A percentile compares a stretch with the other conserved stretches of the same genome.
Evolutionary conservation across 2,113 vertebrate species (phyloP).

Genomic region (Platanista minor): DNA sequence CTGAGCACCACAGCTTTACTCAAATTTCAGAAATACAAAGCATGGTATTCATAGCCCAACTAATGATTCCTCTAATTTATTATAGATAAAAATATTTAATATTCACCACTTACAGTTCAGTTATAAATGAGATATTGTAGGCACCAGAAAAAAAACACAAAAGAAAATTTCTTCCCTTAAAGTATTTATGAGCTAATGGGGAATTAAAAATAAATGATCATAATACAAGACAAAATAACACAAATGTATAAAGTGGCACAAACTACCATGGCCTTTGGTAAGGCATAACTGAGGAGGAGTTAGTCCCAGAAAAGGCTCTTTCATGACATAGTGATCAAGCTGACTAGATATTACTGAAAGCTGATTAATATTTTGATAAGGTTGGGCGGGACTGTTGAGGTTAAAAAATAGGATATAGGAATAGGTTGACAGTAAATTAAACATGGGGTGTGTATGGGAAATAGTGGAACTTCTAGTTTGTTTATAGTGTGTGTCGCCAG

Average conservation of each 20-base stretch:
- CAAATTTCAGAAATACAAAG: neutral
- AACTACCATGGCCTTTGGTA: neutral
- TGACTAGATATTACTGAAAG: neutral
- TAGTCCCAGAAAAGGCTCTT: neutral
- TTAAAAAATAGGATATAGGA: neutral
- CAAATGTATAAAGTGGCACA: neutral
- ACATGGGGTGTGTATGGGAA: neutral
- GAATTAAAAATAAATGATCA: neutral
- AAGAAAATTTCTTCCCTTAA: neutral
- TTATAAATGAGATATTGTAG: neutral
- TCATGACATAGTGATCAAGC: neutral
- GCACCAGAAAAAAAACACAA: neutral
- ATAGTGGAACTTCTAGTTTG: neutral
- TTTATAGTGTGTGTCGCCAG: neutral
- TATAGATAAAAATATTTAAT: neutral
- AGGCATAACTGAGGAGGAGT: rapidly evolving
- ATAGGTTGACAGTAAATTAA: neutral
- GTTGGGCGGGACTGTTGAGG: neutral
- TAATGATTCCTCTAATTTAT: neutral
- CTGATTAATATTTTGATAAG: neutral
- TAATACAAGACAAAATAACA: neutral
- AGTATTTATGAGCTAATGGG: neutral
- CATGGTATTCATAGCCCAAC: neutral
- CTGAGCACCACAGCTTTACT: neutral
- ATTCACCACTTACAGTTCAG: neutral